These are phyloP conservation scores for Ia io DNA, from an alignment of 2,113 vertebrate genomes.

Conservation along the genomic window DNA sequence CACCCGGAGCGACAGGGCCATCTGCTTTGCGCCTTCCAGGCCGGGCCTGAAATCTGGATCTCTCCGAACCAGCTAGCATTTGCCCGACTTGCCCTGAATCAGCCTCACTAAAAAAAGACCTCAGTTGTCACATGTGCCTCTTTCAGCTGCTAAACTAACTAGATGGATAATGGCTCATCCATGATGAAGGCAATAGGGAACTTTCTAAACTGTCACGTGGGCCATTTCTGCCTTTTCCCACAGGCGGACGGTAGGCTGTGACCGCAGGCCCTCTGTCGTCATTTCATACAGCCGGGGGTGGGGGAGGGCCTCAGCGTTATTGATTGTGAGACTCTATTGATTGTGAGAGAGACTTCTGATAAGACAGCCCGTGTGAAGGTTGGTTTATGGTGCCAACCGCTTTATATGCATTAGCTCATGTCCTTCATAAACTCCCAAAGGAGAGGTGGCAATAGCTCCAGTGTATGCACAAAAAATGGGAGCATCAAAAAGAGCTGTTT, in stretches of 20 bases:
- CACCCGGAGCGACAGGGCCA: slow-evolving; percentile 7
- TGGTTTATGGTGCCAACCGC: background rate
- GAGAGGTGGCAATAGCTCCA: too few relatives aligned
- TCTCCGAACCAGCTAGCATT: background rate
- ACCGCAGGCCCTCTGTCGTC: background rate
- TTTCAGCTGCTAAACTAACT: background rate
- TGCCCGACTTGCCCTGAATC: background rate
- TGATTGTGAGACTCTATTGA: background rate
- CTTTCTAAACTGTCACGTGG: background rate
- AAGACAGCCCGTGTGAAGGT: background rate
- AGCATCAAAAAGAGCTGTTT: background rate
- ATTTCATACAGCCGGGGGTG: background rate
- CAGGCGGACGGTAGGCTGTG: too few relatives aligned
- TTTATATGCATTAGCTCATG: background rate
- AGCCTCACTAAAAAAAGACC: background rate
- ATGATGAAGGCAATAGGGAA: background rate
- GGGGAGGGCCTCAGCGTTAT: background rate
- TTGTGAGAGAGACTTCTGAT: background rate
- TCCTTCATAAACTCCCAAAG: too few relatives aligned
- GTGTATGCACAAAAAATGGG: background rate
- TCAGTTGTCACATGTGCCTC: background rate
- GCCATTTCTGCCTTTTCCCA: background rate
- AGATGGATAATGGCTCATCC: background rate
- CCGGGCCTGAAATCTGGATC: background rate
- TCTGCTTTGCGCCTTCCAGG: slow-evolving; percentile 38